Conservation (phyloP, 2,888 invertebrate species). For the Luperina testacea region DNA sequence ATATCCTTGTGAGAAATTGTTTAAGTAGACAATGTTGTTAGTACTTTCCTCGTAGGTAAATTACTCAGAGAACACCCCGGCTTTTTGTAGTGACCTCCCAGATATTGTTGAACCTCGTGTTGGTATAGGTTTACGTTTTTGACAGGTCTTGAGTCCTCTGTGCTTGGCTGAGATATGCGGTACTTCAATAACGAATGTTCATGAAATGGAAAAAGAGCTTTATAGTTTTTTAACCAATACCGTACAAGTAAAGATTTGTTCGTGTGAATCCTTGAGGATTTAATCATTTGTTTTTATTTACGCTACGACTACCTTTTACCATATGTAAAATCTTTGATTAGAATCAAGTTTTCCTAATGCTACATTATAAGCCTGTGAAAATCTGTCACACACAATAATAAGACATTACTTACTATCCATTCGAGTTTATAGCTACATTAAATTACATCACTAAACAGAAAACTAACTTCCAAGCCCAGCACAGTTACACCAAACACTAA, state of each 20-base stretch:
- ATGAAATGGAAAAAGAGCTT: too few species aligned
- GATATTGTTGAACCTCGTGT: not conserved
- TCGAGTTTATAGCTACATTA: not conserved
- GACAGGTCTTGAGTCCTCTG: not conserved
- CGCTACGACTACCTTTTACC: not conserved
- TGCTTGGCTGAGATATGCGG: too few species aligned
- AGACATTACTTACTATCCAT: not conserved
- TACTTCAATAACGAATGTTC: too few species aligned
- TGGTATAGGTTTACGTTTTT: not conserved
- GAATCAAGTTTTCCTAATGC: not conserved
- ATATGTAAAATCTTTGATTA: not conserved
- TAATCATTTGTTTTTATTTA: not conserved
- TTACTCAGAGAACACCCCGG: not conserved
- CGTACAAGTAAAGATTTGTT: too few species aligned
- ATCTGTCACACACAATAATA: not conserved
- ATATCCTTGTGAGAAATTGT: conserved; percentile 54
- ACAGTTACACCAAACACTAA: conserved; percentile 37
- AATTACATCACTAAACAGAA: not conserved
- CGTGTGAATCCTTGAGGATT: not conserved
- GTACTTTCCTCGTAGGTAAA: not conserved
- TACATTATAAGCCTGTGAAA: not conserved
- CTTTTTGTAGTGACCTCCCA: not conserved
- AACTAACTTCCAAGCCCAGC: not conserved
- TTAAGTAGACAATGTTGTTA: conserved; percentile 16
- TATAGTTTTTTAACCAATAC: too few species aligned